phyloP scores from a whole-genome alignment of 2,888 invertebrate genomes.

The Machimus rusticus region DNA sequence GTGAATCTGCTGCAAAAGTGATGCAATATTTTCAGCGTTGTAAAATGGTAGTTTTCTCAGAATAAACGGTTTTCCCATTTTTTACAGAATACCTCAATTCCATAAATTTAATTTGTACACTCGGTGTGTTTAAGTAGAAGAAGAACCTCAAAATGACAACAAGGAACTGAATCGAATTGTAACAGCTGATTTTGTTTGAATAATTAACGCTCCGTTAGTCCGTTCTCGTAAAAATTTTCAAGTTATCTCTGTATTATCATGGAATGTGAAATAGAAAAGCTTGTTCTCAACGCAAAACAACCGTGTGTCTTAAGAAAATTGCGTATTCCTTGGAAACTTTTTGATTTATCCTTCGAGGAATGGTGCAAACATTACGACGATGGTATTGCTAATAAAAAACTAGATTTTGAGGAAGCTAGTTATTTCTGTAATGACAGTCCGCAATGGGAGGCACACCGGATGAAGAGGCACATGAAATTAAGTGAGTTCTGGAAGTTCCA shows the following conservation, averaged over 20 bases:
- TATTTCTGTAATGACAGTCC: constrained; percentile 64
- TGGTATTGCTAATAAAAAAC: not conserved
- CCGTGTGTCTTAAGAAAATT: constrained; percentile 57
- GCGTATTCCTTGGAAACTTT: constrained; percentile 55
- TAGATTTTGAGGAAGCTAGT: constrained; percentile 54
- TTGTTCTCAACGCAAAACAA: constrained; percentile 57
- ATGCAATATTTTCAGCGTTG: too few species aligned
- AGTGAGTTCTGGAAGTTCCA: constrained; percentile 56
- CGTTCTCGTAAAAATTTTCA: not conserved
- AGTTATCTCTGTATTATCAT: not conserved
- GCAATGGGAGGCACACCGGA: constrained; percentile 81
- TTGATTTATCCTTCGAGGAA: constrained; percentile 52
- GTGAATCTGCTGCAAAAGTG: too few species aligned
- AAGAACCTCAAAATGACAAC: not conserved
- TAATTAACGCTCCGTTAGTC: not conserved
- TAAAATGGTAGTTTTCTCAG: too few species aligned
- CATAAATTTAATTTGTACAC: not conserved
- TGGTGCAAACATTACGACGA: constrained; percentile 55
- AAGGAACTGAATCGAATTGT: too few species aligned
- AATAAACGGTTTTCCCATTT: too few species aligned
- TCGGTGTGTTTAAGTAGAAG: not conserved
- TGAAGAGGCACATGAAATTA: constrained; percentile 55
- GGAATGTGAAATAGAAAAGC: constrained; percentile 44
- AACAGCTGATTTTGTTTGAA: not conserved
- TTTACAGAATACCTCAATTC: not conserved